Conservation (phyloP, 2,888 invertebrate species). For the Malacosoma neustria region DNA sequence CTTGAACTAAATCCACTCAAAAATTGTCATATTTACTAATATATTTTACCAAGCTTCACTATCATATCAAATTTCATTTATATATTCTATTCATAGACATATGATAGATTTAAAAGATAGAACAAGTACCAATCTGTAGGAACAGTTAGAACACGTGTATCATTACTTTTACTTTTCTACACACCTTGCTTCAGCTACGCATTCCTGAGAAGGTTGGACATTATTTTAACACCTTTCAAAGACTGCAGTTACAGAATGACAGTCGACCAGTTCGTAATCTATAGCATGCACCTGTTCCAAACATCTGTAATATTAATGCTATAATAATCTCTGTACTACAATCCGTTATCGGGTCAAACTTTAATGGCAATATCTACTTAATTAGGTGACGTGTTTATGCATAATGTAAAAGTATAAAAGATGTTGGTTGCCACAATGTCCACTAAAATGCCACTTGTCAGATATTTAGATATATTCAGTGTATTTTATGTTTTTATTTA, state of each 20-base stretch:
- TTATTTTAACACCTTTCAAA: neutral
- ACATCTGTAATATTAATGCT: conserved; percentile 7
- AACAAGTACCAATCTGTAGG: no score
- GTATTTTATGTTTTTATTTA: no score
- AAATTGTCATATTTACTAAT: no score
- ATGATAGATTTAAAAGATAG: no score
- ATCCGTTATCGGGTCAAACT: neutral
- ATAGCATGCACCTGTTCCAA: conserved; percentile 6
- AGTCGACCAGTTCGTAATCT: neutral
- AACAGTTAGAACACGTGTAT: neutral
- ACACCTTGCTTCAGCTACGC: conserved; percentile 1
- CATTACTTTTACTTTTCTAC: neutral
- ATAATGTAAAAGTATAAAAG: no score
- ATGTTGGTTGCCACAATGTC: no score
- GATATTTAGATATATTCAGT: no score
- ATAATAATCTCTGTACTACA: conserved; percentile 1
- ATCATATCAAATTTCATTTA: no score
- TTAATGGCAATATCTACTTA: neutral
- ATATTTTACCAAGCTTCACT: no score
- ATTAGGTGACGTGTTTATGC: neutral
- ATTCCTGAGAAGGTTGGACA: neutral
- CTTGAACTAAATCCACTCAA: no score
- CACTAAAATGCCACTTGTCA: no score
- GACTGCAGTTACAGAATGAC: neutral
- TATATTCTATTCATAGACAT: no score